Evolutionary conservation across 2,797 vertebrate genomes (phyloP), one percentile per base, ranked within the genome.

Genomic region (Merluccius polli): DNA sequence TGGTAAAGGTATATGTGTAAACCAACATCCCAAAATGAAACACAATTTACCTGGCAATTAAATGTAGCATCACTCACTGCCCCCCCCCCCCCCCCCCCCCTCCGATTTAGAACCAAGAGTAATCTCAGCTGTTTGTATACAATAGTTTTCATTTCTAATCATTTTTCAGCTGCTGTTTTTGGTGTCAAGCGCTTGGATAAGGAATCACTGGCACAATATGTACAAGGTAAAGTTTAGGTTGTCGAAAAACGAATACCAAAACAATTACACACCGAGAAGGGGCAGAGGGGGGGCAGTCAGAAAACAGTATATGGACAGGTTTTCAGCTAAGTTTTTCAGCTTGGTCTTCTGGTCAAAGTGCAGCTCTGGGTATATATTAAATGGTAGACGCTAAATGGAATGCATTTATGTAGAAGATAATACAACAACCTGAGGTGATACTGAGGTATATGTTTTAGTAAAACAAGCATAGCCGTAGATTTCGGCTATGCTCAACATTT

Each of bases 221-320:
- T 59, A 59, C 52, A n/a, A n/a, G 52, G 52, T 59, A n/a, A 59
- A 59, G 52, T 59, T 59, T 59, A 59, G 52, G 21, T 7, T 59
- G 52, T 59, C 52, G 16, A 15, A 59, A 18, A n/a, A 59, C 52
- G 21, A 48, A 48, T n/a, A n/a, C 82, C 77, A 73, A 81, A 84
- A 75, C 77, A 32, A n/a, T 74, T 48, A 48, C 44, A 48, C 44
- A 48, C 44, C 4, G 44, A 18, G 44, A 18, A 18, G 16, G 16
- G 44, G 36, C 5, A 1, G 36, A 9, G 36, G 36, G 36, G 36
- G 1, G 3, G 44, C 16, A 18, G 38, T 21, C 16, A 18, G 44
- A 48, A 48, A 4, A 48, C 44, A 48, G 44, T 18, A 6, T 48
- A 48, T 48, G 16, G 44, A 18, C 44, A 21, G 44, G 52, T 21